These are phyloP conservation scores for Thumatha senex DNA, from an alignment of 2,888 invertebrate species.

Conservation along the genomic window DNA sequence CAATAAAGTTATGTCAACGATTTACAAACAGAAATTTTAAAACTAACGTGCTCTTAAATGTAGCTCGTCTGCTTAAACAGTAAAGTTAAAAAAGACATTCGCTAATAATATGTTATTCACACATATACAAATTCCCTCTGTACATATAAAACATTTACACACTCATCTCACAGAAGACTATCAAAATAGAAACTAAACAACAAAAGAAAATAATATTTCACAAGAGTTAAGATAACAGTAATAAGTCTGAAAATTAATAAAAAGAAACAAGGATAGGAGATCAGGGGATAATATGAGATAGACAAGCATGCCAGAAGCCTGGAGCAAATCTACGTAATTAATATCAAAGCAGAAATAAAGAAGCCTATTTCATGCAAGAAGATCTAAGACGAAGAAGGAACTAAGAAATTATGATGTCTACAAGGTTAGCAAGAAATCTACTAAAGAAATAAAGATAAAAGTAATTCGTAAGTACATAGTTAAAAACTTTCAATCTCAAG, in stretches of 20 bases:
- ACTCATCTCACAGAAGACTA: not conserved
- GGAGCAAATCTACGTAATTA: slow-evolving; percentile 39
- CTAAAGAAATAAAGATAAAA: not conserved
- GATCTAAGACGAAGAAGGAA: not conserved
- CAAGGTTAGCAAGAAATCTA: not conserved
- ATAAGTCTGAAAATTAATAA: not conserved
- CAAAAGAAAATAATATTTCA: not conserved
- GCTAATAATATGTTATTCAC: slow-evolving; percentile 4
- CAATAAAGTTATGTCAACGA: too few species aligned
- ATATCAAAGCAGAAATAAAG: slow-evolving; percentile 39
- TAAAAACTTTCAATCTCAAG: not conserved
- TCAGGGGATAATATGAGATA: slow-evolving; percentile 6
- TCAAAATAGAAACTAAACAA: not conserved
- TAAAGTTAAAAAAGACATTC: too few species aligned
- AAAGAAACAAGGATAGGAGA: not conserved
- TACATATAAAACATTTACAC: not conserved
- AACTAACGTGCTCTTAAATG: too few species aligned
- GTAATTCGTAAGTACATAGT: slow-evolving; percentile 1
- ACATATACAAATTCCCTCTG: not conserved
- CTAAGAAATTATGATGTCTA: not conserved
- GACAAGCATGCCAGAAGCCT: slow-evolving; percentile 38
- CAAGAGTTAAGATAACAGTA: not conserved
- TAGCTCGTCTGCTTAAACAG: too few species aligned
- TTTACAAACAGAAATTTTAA: too few species aligned
- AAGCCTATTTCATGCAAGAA: slow-evolving; percentile 21